A percentile compares a stretch with the other conserved stretches of the same genome.
phyloP scores from a whole-genome alignment of 2,888 invertebrate species.

The Zhuqinia jingwanae region DNA sequence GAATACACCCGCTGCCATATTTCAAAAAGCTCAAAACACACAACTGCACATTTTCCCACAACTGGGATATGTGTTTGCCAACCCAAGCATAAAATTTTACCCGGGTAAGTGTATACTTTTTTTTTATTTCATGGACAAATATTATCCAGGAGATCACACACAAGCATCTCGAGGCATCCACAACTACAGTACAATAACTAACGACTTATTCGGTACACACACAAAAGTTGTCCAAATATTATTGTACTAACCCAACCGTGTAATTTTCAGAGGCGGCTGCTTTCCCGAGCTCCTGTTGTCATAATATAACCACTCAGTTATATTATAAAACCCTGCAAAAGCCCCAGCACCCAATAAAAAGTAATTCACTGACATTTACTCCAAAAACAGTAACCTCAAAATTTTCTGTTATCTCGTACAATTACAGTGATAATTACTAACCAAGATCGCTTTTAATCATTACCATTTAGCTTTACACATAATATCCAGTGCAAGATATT shows the following conservation, averaged over 20 bases:
- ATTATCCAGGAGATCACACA: slow-evolving; percentile 6
- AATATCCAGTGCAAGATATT: slow-evolving; percentile 54
- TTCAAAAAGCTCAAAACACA: neutral
- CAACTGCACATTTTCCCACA: slow-evolving; percentile 36
- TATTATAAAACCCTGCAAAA: slow-evolving; percentile 14
- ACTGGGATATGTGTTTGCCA: neutral
- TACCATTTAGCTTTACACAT: neutral
- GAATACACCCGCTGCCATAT: no score
- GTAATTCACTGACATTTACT: neutral
- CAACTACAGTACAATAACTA: no score
- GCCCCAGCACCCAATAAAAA: neutral
- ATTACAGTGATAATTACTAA: slow-evolving; percentile 7
- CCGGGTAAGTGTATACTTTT: no score
- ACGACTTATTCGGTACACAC: neutral
- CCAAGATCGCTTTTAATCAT: neutral
- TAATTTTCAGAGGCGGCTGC: slow-evolving; percentile 69
- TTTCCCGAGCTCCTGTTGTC: neutral
- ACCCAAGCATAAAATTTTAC: slow-evolving; percentile 28
- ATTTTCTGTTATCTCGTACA: neutral
- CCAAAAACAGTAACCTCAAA: neutral
- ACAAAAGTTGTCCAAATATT: slow-evolving; percentile 74
- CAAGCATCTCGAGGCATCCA: neutral
- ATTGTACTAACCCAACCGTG: slow-evolving; percentile 75
- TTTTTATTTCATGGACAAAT: slow-evolving; percentile 1
- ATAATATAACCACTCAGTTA: neutral